Evolutionary conservation across 2,888 invertebrate genomes (phyloP).

Genomic region (Eucera pruinosa): DNA sequence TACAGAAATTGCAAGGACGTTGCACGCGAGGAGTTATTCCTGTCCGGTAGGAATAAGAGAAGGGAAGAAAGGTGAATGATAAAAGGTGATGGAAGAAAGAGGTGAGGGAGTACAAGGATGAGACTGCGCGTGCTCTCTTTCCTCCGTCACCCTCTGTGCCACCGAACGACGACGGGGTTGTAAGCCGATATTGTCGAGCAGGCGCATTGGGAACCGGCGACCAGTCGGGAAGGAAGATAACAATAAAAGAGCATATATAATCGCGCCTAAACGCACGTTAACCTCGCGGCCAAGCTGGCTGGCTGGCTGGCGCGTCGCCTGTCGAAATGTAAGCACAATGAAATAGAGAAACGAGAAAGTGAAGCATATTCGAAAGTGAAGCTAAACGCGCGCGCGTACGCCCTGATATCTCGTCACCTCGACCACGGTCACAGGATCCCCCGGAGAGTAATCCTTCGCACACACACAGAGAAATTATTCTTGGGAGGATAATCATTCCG

Average conservation of each 20-base stretch:
- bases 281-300: conserved; percentile 53
- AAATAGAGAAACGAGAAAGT: conserved; percentile 16
- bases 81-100: conserved; percentile 25
- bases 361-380: conserved; percentile 8
- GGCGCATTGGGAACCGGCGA: conserved; percentile 60
- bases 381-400: conserved; percentile 11
- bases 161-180: conserved; percentile 58
- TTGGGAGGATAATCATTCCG: background rate
- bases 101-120: conserved; percentile 39
- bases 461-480: background rate
- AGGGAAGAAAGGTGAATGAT: conserved; percentile 15
- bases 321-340: conserved; percentile 44
- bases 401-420: background rate
- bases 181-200: conserved; percentile 74
- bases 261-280: conserved; percentile 64
- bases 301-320: conserved; percentile 30
- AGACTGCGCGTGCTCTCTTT: conserved; percentile 59
- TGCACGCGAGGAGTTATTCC: conserved; percentile 59
- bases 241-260: conserved; percentile 59
- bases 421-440: background rate
- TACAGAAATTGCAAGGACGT: conserved; percentile 52
- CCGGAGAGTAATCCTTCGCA: background rate
- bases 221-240: conserved; percentile 47
- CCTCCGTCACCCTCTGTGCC: conserved; percentile 48
- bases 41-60: conserved; percentile 17